Base-by-base conservation (phyloP, 1,140 invertebrate species). In the Drosophila parvula region DNA sequence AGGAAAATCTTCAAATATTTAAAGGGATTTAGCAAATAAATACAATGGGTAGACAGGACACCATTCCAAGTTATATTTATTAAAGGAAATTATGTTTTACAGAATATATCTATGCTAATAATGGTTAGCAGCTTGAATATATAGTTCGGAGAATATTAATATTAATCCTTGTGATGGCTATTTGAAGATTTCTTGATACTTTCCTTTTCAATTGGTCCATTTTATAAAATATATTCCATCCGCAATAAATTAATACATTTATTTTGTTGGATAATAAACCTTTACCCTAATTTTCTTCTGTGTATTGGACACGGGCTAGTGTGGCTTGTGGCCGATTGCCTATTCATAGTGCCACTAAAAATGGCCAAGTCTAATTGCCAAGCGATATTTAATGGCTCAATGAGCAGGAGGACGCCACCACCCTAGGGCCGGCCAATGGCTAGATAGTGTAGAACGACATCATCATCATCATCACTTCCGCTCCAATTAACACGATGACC, bases 401-500 rank as follows among this genome's bases (percentile, higher is more conserved):
- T 75, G 85, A 27, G 22, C 62, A 47, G 48, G 5, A 47, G 38
- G 45, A 57, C 40, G 28, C 27, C 40, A 8, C 27, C 40, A 6
- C 40, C 60, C 36, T 14, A 58, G 76, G 60, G 58, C 30, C 44
- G 14, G 51, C 27, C 34, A 59, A 59, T 47, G 30, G 55, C 47
- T 36, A 68, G 71, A 77, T 71, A 82, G 65, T 47, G 67, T 41
- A 75, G 58, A 53, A 45, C 71, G 63, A 45, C 71, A 79, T 73
- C 70, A 76, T 76, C 71, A 79, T 73, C 70, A 76, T 76, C 70
- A 81, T 75, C 85, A 75, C 65, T 84, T 81, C 83, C 70, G 84
- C 84, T 89, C 84, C 80, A 89, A 89, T 89, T 89, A 89, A 89
- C 84, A 89, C 81, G 50, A 63, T 81, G 85, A 89, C 84, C 84